These are phyloP conservation scores for Drosophila quadrilineata DNA, from an alignment of 1,140 invertebrate species.

Conservation along the genomic window DNA sequence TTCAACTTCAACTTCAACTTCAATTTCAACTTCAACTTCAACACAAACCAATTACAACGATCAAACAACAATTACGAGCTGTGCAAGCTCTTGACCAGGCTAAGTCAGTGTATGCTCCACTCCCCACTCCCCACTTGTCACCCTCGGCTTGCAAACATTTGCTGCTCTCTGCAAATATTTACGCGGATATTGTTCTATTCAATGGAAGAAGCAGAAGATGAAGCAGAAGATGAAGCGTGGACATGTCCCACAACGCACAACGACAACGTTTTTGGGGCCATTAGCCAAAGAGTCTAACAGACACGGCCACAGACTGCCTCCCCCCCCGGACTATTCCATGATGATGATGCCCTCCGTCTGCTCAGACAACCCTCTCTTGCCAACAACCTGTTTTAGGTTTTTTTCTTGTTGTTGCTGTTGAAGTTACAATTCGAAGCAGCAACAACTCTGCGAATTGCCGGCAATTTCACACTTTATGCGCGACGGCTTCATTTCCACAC, in stretches of 20 bases:
- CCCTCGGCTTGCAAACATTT: conserved; percentile 38
- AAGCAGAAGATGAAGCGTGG: conserved; percentile 36
- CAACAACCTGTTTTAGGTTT: too few relatives aligned
- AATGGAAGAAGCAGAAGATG: conserved; percentile 53
- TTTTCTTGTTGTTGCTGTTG: background rate
- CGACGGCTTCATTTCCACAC: conserved; percentile 74
- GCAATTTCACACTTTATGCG: conserved; percentile 80
- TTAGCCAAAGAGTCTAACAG: conserved; percentile 31
- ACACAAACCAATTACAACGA: conserved; percentile 76
- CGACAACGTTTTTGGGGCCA: conserved; percentile 36
- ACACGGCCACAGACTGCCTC: background rate
- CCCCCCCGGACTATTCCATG: background rate
- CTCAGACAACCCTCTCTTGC: too few relatives aligned
- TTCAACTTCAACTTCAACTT: conserved; percentile 27
- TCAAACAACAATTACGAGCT: conserved; percentile 77
- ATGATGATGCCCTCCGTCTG: too few relatives aligned
- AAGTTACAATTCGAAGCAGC: conserved; percentile 49
- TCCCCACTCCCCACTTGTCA: conserved; percentile 44
- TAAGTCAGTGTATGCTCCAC: background rate
- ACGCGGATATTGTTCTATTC: conserved; percentile 78
- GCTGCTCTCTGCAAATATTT: conserved; percentile 74
- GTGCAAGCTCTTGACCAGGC: conserved; percentile 43
- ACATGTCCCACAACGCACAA: conserved; percentile 28
- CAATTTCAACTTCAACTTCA: conserved; percentile 20
- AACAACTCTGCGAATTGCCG: conserved; percentile 72